These are phyloP conservation scores for Nemopilema nomurai DNA, from an alignment of 30 jellyfish, hydroid and myxozoan genomes.

Conservation along the genomic window DNA sequence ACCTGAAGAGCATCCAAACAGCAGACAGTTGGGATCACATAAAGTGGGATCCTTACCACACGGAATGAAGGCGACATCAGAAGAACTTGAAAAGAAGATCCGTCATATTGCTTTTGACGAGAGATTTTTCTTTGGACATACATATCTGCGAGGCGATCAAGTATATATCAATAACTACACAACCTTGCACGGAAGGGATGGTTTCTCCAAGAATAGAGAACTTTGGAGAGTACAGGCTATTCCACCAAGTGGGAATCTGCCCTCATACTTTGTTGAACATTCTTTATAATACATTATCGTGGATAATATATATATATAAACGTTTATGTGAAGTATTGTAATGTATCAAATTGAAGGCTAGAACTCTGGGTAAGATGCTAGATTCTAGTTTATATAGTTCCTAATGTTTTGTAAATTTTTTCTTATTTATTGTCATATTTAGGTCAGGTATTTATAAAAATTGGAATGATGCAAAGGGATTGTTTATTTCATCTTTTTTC, in stretches of 20 bases:
- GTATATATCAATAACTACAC: slow-evolving; percentile 53
- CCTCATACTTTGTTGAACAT: no score
- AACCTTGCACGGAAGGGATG: slow-evolving; percentile 50
- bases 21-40: slow-evolving; percentile 7
- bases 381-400: no score
- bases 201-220: slow-evolving; percentile 38
- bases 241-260: slow-evolving; percentile 48
- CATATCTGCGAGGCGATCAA: slow-evolving; percentile 49
- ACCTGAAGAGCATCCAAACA: slow-evolving; percentile 25
- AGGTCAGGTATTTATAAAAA: no score
- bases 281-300: no score
- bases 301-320: no score
- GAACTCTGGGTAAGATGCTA: no score
- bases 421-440: no score
- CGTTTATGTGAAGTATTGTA: no score
- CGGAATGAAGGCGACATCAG: not conserved
- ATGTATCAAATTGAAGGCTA: no score
- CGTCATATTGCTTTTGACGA: slow-evolving; percentile 9
- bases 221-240: slow-evolving; percentile 63
- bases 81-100: slow-evolving; percentile 39
- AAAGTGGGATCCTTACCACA: not conserved
- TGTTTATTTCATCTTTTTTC: no score
- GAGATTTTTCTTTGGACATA: slow-evolving; percentile 44
- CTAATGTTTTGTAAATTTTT: no score
- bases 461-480: no score